Evolutionary conservation across 1,140 invertebrate genomes (phyloP).

Genomic region (Brachionus plicatilis): DNA sequence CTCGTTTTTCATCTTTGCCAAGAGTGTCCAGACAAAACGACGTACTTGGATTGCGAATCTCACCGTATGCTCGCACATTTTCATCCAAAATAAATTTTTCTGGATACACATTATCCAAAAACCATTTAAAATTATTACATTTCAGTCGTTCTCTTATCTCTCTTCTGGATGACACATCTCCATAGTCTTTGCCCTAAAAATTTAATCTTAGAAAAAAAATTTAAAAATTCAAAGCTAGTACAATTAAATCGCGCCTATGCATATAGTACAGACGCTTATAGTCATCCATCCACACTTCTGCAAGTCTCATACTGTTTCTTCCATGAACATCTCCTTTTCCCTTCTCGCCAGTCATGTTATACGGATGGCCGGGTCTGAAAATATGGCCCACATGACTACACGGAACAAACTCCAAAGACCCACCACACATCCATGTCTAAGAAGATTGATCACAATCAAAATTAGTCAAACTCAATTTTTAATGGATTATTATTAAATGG

Average conservation of each 20-base stretch:
- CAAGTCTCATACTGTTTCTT: constrained; percentile 61
- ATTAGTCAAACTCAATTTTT: not conserved
- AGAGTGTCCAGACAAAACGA: constrained; percentile 74
- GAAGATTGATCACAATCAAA: not conserved
- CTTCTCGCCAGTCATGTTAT: constrained; percentile 42
- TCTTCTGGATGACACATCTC: constrained; percentile 54
- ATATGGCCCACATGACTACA: constrained; percentile 41
- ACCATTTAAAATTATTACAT: constrained; percentile 96
- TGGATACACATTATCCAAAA: constrained; percentile 85
- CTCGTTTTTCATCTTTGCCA: constrained; percentile 64
- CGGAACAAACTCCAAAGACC: constrained; percentile 82
- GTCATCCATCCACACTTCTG: constrained; percentile 87
- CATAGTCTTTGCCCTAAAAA: constrained; percentile 58
- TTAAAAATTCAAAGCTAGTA: not conserved
- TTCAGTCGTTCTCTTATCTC: constrained; percentile 63
- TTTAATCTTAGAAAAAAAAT: not conserved
- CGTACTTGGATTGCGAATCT: constrained; percentile 57
- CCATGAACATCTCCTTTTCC: constrained; percentile 32
- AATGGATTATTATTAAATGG: too few species aligned
- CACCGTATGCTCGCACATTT: constrained; percentile 71
- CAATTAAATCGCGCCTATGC: constrained; percentile 28
- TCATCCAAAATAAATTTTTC: constrained; percentile 62
- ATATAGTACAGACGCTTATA: constrained; percentile 38
- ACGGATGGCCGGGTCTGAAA: constrained; percentile 39
- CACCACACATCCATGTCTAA: constrained; percentile 94